Evolutionary conservation across 2,797 vertebrate genomes (phyloP).

Genomic region (Synaphobranchus kaupii): DNA sequence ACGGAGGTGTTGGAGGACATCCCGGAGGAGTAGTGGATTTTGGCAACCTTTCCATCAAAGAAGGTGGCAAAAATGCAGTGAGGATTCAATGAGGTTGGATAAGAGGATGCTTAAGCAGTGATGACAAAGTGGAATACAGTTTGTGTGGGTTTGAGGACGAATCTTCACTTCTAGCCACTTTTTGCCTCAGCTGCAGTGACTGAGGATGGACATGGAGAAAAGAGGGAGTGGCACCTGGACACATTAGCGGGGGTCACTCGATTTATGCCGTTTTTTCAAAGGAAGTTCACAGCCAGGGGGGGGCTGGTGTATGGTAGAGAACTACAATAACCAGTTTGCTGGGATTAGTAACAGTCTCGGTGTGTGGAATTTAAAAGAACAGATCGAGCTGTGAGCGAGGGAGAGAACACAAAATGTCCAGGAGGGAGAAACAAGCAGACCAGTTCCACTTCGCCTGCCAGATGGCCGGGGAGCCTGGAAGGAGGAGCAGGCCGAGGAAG

Average conservation of each 20-base stretch:
- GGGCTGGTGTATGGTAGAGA: not conserved
- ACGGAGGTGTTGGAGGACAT: not conserved
- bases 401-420: not conserved
- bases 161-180: not conserved
- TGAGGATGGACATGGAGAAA: not conserved
- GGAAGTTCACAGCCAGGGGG: not conserved
- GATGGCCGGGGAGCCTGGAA: not conserved
- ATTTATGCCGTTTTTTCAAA: not conserved
- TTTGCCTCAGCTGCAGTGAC: not conserved
- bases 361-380: not conserved
- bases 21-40: not conserved
- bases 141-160: no score
- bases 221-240: not conserved
- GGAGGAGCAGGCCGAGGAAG: not conserved
- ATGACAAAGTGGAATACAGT: no score
- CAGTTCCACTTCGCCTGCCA: not conserved
- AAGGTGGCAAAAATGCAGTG: not conserved
- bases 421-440: not conserved
- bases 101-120: no score
- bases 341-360: not conserved
- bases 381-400: not conserved
- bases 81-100: no score
- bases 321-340: not conserved
- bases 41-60: no score
- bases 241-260: not conserved